A percentile compares a stretch with the other conserved stretches of the same genome.
These are phyloP conservation scores for Macrotus californicus DNA, from an alignment of 2,113 vertebrate genomes.

Conservation along the genomic window DNA sequence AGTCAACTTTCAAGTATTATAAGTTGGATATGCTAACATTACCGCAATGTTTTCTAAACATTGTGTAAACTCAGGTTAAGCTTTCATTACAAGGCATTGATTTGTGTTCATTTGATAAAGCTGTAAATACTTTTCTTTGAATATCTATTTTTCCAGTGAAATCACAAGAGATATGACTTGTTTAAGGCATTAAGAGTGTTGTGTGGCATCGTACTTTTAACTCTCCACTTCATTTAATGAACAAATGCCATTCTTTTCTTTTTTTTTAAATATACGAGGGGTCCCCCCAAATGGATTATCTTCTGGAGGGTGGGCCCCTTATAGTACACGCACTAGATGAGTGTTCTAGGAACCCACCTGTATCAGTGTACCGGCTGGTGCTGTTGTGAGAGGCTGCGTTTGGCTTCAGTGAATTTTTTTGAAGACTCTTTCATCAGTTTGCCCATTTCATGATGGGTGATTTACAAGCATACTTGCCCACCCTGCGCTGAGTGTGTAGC, in stretches of 20 bases:
- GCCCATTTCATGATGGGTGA: too few species aligned
- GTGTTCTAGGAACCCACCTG: too few species aligned
- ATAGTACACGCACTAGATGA: too few species aligned
- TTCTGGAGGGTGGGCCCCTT: too few species aligned
- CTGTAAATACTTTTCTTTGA: not conserved
- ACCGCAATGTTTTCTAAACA: not conserved
- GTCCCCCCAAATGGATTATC: too few species aligned
- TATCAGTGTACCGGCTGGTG: too few species aligned
- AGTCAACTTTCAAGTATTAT: not conserved
- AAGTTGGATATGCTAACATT: not conserved
- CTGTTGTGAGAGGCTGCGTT: too few species aligned
- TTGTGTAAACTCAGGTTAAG: not conserved
- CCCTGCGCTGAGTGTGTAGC: too few species aligned
- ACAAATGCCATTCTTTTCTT: not conserved
- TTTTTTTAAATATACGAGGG: not conserved
- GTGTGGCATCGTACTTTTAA: not conserved
- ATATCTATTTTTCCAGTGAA: not conserved
- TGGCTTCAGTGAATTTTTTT: too few species aligned
- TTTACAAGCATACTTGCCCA: too few species aligned
- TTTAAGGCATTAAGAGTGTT: not conserved
- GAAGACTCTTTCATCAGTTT: too few species aligned
- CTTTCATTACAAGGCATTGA: not conserved
- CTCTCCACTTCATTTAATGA: not conserved
- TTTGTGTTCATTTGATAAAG: not conserved
- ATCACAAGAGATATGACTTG: not conserved